These are phyloP conservation scores for Diorhabda carinulata DNA, from an alignment of 1,140 invertebrate species.

Conservation along the genomic window DNA sequence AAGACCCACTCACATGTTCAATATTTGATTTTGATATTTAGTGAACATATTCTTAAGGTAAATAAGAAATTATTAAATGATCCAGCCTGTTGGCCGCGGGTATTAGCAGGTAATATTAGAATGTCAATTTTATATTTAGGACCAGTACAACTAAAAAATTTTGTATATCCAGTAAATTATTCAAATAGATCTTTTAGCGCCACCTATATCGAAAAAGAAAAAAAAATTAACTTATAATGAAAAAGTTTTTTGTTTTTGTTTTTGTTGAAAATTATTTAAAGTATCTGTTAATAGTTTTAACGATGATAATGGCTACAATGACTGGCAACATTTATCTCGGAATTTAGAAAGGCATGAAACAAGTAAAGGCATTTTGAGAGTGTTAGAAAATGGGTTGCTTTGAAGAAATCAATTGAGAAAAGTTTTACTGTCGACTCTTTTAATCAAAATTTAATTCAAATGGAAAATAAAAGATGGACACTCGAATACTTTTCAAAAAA, in stretches of 20 bases:
- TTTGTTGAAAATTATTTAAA: slow-evolving; percentile 1
- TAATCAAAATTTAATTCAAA: no score
- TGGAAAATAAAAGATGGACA: no score
- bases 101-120: no score
- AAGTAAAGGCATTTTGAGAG: not conserved
- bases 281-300: no score
- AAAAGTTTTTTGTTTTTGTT: slow-evolving; percentile 5
- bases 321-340: not conserved
- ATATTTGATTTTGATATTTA: no score
- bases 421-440: not conserved
- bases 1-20: no score
- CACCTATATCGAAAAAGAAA: slow-evolving; percentile 7
- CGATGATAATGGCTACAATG: no score
- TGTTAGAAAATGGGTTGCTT: not conserved
- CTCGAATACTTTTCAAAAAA: not conserved
- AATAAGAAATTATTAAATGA: no score
- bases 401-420: slow-evolving; percentile 11
- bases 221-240: slow-evolving; percentile 11
- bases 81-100: no score
- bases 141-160: slow-evolving; percentile 13
- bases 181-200: slow-evolving; percentile 15
- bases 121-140: not conserved
- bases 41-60: no score
- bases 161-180: slow-evolving; percentile 7
- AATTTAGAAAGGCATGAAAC: not conserved